A percentile compares a stretch with the other conserved stretches of the same genome.
Evolutionary conservation across 2,888 invertebrate genomes (phyloP).

Genomic region (Neuroscelio doddi): DNA sequence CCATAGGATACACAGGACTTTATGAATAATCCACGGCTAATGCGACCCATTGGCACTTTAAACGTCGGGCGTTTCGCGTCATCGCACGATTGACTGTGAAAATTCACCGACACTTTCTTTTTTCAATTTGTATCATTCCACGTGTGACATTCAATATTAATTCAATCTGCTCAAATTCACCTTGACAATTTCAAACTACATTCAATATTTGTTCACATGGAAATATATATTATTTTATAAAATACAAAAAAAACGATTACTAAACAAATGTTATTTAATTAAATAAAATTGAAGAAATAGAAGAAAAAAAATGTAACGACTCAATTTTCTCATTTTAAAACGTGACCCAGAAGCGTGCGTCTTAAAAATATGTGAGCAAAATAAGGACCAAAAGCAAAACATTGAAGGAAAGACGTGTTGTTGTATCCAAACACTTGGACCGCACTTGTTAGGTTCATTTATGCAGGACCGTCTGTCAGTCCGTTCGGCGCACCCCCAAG

Average conservation of each 20-base stretch:
- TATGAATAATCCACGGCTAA: slow-evolving; percentile 52
- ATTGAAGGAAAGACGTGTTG: slow-evolving; percentile 25
- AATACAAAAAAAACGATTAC: too few species aligned
- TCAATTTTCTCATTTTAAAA: too few species aligned
- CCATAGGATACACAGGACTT: slow-evolving; percentile 31
- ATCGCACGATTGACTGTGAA: slow-evolving; percentile 21
- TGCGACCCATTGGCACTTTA: slow-evolving; percentile 44
- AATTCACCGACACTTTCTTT: too few species aligned
- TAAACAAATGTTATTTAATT: too few species aligned
- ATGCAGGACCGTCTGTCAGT: slow-evolving; percentile 24
- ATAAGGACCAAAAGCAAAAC: slow-evolving; percentile 31
- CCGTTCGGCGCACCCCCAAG: slow-evolving; percentile 51
- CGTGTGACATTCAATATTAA: slow-evolving; percentile 26
- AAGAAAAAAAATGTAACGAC: too few species aligned
- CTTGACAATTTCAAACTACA: too few species aligned
- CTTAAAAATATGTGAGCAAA: slow-evolving; percentile 20
- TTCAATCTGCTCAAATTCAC: too few species aligned
- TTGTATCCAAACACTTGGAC: slow-evolving; percentile 42
- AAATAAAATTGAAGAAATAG: too few species aligned
- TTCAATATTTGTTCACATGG: too few species aligned
- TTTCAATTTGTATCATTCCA: too few species aligned
- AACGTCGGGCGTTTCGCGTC: slow-evolving; percentile 42
- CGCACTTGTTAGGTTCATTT: slow-evolving; percentile 45
- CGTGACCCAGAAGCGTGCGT: slow-evolving; percentile 4
- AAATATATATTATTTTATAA: too few species aligned